Conservation (phyloP, 2,113 vertebrate species). For the Noctilio leporinus region DNA sequence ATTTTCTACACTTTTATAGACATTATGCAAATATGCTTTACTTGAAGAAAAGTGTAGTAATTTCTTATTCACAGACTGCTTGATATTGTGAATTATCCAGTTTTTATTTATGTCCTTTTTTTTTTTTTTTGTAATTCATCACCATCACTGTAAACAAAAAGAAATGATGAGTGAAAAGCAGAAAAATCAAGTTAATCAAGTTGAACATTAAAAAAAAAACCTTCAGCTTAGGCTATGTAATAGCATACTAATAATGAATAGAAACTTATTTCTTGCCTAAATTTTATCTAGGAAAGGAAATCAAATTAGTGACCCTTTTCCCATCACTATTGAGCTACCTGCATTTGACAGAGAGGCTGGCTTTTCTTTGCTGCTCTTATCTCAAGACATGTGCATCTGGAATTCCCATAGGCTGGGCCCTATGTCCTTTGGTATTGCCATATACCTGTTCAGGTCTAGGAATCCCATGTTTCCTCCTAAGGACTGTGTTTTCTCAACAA, state of each 20-base stretch:
- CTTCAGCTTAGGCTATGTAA: background rate
- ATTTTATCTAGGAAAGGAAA: background rate
- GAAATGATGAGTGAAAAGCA: background rate
- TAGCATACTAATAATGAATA: background rate
- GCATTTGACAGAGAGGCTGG: background rate
- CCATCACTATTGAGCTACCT: background rate
- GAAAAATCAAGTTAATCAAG: background rate
- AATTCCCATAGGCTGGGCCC: background rate
- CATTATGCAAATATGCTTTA: background rate
- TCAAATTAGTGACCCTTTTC: background rate
- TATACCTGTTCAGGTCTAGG: background rate
- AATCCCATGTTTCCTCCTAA: background rate
- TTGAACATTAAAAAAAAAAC: background rate
- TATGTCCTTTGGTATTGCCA: background rate
- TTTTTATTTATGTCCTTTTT: background rate
- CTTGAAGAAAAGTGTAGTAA: background rate
- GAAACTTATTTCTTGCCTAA: background rate
- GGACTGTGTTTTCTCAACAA: background rate
- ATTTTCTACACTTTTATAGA: background rate
- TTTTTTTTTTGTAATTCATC: background rate
- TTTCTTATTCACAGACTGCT: background rate
- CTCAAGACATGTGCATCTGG: background rate
- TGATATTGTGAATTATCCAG: background rate
- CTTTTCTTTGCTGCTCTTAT: background rate
- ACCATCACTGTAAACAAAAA: background rate